phyloP scores from a whole-genome alignment of 37 sponge, comb jelly and placozoan species.

The Cladorhizidae sp. region DNA sequence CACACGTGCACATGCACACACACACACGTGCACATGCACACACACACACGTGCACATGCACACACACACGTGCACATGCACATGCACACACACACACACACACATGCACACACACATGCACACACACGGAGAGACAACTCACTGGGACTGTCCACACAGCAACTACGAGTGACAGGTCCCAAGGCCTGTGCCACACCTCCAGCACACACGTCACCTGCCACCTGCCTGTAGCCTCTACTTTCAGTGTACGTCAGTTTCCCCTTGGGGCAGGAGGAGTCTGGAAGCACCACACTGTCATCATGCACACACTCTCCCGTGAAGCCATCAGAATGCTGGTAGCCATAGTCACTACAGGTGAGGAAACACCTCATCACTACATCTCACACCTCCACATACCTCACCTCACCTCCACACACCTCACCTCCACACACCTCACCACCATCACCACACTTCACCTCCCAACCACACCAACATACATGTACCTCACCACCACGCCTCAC shows the following conservation, averaged over 20 bases:
- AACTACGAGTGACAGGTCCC: conserved; percentile 1
- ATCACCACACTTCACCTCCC: no score
- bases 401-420: no score
- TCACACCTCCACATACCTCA: no score
- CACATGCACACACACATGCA: conserved; percentile 1
- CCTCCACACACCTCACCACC: no score
- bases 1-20: no score
- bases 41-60: neutral
- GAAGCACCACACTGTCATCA: conserved; percentile 22
- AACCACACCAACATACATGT: no score
- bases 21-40: no score
- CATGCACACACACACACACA: neutral
- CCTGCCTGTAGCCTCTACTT: conserved; percentile 60
- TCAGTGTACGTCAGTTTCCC: neutral
- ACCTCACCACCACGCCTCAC: no score
- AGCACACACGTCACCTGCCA: conserved; percentile 72
- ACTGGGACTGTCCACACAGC: neutral
- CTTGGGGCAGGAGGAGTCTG: neutral
- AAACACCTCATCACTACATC: neutral
- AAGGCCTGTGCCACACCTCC: conserved; percentile 38
- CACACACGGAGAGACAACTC: neutral
- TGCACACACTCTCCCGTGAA: conserved; percentile 48
- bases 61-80: conserved; percentile 8
- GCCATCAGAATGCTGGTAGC: conserved; percentile 41
- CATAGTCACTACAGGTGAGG: conserved; percentile 59